These are phyloP conservation scores for Agrypnus murinus DNA, from an alignment of 2,888 invertebrate species.

Conservation along the genomic window DNA sequence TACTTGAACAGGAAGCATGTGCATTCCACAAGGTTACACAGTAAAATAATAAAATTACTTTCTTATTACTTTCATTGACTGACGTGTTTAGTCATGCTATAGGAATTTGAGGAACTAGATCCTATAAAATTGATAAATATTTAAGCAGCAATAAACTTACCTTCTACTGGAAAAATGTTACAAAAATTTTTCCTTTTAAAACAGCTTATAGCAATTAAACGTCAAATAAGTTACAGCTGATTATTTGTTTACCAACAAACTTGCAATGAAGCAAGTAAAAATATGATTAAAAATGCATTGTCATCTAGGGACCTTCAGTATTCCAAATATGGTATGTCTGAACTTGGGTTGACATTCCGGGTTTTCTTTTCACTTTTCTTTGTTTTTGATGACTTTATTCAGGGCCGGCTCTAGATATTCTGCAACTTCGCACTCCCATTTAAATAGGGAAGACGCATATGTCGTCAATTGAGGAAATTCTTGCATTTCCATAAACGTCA, in stretches of 20 bases:
- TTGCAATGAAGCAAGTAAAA: constrained; percentile 24
- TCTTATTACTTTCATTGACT: constrained; percentile 12
- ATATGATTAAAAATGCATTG: constrained; percentile 36
- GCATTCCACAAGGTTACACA: constrained; percentile 27
- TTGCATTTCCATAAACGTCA: too few species aligned
- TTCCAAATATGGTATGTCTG: constrained; percentile 55
- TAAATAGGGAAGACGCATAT: too few species aligned
- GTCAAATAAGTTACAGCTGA: constrained; percentile 55
- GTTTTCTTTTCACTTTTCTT: too few species aligned
- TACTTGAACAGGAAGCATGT: constrained; percentile 30
- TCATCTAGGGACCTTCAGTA: constrained; percentile 51
- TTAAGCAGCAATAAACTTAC: constrained; percentile 37
- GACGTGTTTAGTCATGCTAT: constrained; percentile 15
- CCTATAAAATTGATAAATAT: background rate
- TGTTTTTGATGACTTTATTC: too few species aligned
- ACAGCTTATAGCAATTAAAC: constrained; percentile 36
- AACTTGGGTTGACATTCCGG: constrained; percentile 8
- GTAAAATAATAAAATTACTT: background rate
- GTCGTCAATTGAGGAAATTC: too few species aligned
- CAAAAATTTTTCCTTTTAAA: constrained; percentile 51
- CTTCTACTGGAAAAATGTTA: constrained; percentile 45
- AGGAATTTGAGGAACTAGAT: constrained; percentile 1
- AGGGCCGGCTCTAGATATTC: too few species aligned
- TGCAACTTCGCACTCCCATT: too few species aligned
- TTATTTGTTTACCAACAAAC: constrained; percentile 58